These are phyloP conservation scores for Baronia brevicornis DNA, from an alignment of 2,888 invertebrate genomes.

Conservation along the genomic window DNA sequence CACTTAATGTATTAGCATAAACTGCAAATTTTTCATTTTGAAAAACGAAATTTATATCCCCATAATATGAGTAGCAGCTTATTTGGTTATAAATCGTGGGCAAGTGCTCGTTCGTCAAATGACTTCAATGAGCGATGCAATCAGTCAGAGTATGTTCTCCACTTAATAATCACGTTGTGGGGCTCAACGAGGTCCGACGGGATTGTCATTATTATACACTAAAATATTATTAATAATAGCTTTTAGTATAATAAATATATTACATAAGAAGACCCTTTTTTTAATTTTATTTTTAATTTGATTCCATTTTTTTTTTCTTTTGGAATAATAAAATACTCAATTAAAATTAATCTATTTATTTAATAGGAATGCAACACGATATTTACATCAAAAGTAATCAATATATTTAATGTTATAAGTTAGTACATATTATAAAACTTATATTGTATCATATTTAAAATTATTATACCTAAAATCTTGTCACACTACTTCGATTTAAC, in stretches of 20 bases:
- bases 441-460: no score
- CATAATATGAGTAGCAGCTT: constrained; percentile 62
- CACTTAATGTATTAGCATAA: constrained; percentile 60
- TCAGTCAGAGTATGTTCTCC: constrained; percentile 61
- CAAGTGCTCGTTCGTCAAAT: constrained; percentile 47
- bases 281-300: no score
- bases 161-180: constrained; percentile 34
- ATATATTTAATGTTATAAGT: no score
- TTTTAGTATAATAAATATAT: no score
- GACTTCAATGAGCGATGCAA: constrained; percentile 56
- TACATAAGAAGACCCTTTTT: no score
- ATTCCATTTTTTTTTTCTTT: neutral
- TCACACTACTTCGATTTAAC: no score
- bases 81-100: constrained; percentile 52
- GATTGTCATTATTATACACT: constrained; percentile 23
- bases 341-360: constrained; percentile 34
- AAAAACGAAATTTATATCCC: constrained; percentile 58
- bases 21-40: constrained; percentile 57
- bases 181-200: constrained; percentile 30
- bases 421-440: no score
- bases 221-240: constrained; percentile 4
- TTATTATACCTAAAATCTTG: no score
- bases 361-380: no score
- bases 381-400: no score
- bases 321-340: constrained; percentile 20